These are phyloP conservation scores for Nasalis larvatus DNA, from an alignment of 2,113 vertebrate genomes.

Conservation along the genomic window DNA sequence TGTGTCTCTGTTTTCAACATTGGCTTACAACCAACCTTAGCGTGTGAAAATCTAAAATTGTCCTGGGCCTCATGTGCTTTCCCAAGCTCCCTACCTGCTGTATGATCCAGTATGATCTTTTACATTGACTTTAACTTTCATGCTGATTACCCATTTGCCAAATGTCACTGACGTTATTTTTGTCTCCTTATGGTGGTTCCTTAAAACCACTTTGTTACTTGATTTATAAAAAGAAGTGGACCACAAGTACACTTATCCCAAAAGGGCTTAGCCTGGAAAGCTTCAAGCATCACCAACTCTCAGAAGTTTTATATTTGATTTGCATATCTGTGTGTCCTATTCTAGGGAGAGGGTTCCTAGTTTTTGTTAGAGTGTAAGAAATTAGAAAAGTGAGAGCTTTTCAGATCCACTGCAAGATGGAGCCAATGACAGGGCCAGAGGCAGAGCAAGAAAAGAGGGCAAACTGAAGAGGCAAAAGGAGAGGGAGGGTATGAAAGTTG, in stretches of 20 bases:
- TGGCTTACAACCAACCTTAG: not conserved
- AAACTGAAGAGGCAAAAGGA: not conserved
- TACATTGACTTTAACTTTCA: not conserved
- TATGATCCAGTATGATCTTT: not conserved
- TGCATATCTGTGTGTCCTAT: not conserved
- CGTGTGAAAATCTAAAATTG: not conserved
- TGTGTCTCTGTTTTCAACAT: not conserved
- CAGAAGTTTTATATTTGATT: not conserved
- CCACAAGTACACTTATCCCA: not conserved
- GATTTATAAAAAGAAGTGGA: conserved; percentile 18
- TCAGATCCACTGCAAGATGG: not conserved
- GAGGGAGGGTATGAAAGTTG: not conserved
- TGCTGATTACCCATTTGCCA: not conserved
- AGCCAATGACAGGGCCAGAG: not conserved
- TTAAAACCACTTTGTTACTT: conserved; percentile 18
- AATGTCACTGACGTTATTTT: not conserved
- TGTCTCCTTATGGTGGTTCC: not conserved
- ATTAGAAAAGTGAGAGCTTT: not conserved
- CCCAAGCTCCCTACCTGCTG: not conserved
- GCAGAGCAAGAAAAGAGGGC: not conserved
- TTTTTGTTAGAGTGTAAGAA: not conserved
- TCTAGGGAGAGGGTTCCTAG: not conserved
- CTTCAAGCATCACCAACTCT: not conserved
- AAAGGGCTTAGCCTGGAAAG: conserved; percentile 29
- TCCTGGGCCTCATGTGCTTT: not conserved